Base-by-base conservation (phyloP, 35 echinoderm and acorn worm genomes). In the Hemicentrotus pulcherrimus region DNA sequence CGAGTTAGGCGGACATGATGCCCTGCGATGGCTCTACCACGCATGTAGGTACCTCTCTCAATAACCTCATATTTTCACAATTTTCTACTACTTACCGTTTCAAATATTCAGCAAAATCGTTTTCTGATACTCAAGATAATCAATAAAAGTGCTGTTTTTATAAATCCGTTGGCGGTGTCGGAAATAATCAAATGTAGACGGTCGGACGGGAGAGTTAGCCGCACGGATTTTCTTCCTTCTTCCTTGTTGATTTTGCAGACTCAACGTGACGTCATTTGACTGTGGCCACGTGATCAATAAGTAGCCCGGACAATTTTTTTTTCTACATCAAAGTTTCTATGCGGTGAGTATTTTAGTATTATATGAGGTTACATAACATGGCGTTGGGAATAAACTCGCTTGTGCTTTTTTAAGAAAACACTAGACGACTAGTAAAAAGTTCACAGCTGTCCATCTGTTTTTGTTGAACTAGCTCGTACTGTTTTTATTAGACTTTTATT, bases 211-310 rank as follows among this genome's bases (percentile, higher is more conserved):
- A 78, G 28, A 28, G 19, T 78, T 78, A n/a, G 19, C 65, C 65
- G 28, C 65, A 78, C 88, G 46, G 88, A 90, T 90, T 90, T 90
- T 90, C 88, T 90, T 90, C 88, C 88, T 90, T 35, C 88, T 90
- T 90, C 88, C 88, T 90, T 90, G 88, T 90, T 90, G 88, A 90
- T 90, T 90, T 90, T 90, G 88, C 46, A 90, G 31, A 0, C 6
- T 45, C 7, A 28, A 9, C 7, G 88, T 90, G 88, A 90, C 88
- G 88, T 90, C 88, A 90, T 30, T 18, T 22, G 88, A 90, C 46
- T 90, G 31, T n/a, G 46, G 32, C 88, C 88, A 90, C 88, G 88
- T 90, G 88, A 90, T 78, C 65, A 78, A 22, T 18, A 78, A n/a
- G 22, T 5, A 78, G 65, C 24, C 50, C 50, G 19, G 65, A 78